Evolutionary conservation across 2,888 invertebrate species (phyloP).

Genomic region (Herminia tarsipennalis): DNA sequence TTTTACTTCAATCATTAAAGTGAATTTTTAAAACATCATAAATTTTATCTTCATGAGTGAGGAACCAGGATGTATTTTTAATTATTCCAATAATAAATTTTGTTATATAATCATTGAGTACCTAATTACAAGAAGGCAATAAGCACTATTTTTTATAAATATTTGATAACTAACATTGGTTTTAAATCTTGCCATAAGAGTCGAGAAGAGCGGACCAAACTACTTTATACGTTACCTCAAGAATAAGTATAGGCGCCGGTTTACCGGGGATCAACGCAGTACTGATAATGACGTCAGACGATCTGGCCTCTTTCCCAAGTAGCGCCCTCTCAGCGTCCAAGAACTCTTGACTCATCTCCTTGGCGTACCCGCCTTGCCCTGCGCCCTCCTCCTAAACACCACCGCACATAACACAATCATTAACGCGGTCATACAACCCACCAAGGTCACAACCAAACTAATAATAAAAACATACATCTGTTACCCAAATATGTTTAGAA

Average conservation of each 20-base stretch:
- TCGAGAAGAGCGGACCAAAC: no score
- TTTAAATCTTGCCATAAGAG: not conserved
- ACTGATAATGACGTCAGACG: slow-evolving; percentile 94
- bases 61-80: not conserved
- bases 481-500: no score
- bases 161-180: not conserved
- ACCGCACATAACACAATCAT: slow-evolving; percentile 18
- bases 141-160: no score
- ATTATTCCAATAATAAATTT: no score
- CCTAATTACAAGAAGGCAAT: no score
- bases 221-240: slow-evolving; percentile 85
- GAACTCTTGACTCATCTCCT: slow-evolving; percentile 94
- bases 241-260: slow-evolving; percentile 91
- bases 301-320: slow-evolving; percentile 94
- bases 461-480: not conserved
- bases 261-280: slow-evolving; percentile 96
- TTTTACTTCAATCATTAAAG: no score
- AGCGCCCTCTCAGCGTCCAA: slow-evolving; percentile 94
- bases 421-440: slow-evolving; percentile 18
- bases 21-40: no score
- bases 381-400: slow-evolving; percentile 88
- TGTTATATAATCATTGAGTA: no score
- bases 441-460: not conserved
- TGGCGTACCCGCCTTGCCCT: slow-evolving; percentile 89
- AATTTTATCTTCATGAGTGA: not conserved